Conservation (phyloP, 1,140 invertebrate genomes). For the Lutraria rhynchaena region DNA sequence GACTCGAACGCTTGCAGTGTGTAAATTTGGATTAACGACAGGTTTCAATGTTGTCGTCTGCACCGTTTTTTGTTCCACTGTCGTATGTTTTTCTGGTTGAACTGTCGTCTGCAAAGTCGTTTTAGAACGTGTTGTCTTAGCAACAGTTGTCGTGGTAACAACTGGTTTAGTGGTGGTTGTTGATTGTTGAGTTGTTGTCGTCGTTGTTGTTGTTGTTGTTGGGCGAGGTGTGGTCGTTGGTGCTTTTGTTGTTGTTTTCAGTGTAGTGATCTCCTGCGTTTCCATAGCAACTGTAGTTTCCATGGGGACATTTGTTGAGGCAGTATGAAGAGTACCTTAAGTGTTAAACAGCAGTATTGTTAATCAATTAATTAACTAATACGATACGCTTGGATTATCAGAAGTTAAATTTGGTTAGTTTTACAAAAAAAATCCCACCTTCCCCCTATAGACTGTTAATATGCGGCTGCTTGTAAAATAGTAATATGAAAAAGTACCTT, state of each 20-base stretch:
- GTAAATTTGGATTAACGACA: slow-evolving; percentile 1
- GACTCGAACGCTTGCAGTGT: too few species aligned
- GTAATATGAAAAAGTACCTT: not conserved
- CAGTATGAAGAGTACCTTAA: not conserved
- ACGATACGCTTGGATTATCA: not conserved
- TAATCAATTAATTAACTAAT: not conserved
- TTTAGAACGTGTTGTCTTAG: not conserved
- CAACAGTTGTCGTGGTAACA: not conserved
- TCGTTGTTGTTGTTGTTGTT: not conserved
- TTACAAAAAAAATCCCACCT: not conserved
- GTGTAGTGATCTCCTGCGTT: not conserved
- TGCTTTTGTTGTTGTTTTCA: not conserved
- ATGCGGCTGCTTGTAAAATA: not conserved
- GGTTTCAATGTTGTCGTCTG: not conserved
- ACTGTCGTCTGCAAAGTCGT: not conserved
- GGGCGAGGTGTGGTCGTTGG: not conserved
- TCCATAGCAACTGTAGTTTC: not conserved
- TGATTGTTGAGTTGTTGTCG: not conserved
- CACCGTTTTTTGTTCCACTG: not conserved
- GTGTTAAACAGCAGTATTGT: not conserved
- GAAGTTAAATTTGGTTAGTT: not conserved
- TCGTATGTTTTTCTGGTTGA: not conserved
- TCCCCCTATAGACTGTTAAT: not conserved
- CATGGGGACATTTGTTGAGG: not conserved
- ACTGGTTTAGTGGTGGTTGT: not conserved